Conservation (phyloP, 1,140 invertebrate genomes). For the Hylyphantes graminicola region DNA sequence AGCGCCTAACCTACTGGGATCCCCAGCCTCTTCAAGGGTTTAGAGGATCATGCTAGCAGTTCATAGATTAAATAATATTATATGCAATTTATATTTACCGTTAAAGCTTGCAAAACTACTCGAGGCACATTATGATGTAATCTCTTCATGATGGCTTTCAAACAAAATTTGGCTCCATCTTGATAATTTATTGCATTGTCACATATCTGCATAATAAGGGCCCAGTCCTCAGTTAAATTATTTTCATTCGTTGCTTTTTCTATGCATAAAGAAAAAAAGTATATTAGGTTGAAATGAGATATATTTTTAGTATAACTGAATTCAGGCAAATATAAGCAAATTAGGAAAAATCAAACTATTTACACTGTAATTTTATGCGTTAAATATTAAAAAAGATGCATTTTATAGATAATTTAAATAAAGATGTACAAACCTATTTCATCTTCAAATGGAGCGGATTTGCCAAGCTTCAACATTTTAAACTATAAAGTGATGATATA, state of each 20-base stretch:
- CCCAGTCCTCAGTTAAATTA: conserved; percentile 92
- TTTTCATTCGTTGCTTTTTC: conserved; percentile 94
- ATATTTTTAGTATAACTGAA: background rate
- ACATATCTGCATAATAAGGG: conserved; percentile 92
- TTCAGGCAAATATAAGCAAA: background rate
- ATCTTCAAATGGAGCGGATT: conserved; percentile 29
- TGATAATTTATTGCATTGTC: conserved; percentile 83
- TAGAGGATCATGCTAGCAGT: too few species aligned
- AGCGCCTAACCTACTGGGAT: too few species aligned
- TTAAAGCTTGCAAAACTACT: conserved; percentile 89
- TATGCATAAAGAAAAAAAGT: conserved; percentile 65
- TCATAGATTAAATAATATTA: too few species aligned
- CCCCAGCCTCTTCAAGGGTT: too few species aligned
- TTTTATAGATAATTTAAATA: too few species aligned
- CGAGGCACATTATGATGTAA: conserved; percentile 91
- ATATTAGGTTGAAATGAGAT: too few species aligned
- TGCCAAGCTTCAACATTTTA: conserved; percentile 3
- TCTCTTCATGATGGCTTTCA: conserved; percentile 86
- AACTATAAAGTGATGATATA: too few species aligned
- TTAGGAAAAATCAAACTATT: background rate
- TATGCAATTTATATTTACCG: conserved; percentile 71
- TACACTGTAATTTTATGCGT: conserved; percentile 5
- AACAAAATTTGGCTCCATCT: conserved; percentile 84
- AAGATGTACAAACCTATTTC: conserved; percentile 6
- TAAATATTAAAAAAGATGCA: background rate